These are phyloP conservation scores for Drosophila formosana DNA, from an alignment of 2,888 invertebrate genomes.

Conservation along the genomic window DNA sequence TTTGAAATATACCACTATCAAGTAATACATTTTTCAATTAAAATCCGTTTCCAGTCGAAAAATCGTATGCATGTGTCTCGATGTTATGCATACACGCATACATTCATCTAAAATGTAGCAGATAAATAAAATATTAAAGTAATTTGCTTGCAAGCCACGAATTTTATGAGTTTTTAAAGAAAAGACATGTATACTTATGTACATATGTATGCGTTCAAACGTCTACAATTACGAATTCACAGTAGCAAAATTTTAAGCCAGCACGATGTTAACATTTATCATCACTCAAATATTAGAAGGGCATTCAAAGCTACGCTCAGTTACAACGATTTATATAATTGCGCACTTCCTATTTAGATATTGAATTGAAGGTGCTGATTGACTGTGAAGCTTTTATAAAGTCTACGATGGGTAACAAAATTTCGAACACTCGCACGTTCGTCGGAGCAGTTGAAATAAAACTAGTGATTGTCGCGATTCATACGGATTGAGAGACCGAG, in stretches of 20 bases:
- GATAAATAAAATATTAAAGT: constrained; percentile 31
- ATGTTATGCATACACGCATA: neutral
- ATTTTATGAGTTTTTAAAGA: constrained; percentile 23
- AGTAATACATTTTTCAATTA: too few relatives aligned
- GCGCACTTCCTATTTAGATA: constrained; percentile 57
- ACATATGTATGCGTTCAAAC: neutral
- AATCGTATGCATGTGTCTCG: neutral
- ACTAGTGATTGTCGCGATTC: constrained; percentile 43
- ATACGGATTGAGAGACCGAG: constrained; percentile 14
- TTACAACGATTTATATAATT: constrained; percentile 47
- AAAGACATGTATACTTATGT: constrained; percentile 13
- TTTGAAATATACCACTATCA: too few relatives aligned
- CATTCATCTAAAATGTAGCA: neutral
- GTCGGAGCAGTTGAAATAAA: constrained; percentile 52
- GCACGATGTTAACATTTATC: constrained; percentile 14
- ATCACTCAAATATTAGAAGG: constrained; percentile 19
- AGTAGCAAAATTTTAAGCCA: neutral
- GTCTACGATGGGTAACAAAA: constrained; percentile 13
- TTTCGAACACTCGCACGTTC: constrained; percentile 40
- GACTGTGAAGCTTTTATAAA: constrained; percentile 43
- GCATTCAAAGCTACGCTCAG: constrained; percentile 14
- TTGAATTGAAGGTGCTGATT: neutral
- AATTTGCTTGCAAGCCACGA: constrained; percentile 48
- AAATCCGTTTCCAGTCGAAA: too few relatives aligned
- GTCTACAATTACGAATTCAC: neutral